Evolutionary conservation across 1,140 invertebrate genomes (phyloP).

Genomic region (Anastrepha obliqua): DNA sequence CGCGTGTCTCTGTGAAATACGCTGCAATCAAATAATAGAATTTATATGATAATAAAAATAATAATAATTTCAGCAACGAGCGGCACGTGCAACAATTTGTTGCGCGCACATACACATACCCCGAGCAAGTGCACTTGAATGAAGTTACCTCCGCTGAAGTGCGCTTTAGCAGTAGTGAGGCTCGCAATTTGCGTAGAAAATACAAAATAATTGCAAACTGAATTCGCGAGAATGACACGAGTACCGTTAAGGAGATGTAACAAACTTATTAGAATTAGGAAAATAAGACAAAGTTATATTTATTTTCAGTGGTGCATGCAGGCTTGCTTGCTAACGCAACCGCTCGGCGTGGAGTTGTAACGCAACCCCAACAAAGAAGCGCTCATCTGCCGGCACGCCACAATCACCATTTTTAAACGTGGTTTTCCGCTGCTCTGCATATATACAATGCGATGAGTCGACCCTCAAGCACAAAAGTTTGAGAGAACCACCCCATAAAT

Average conservation of each 20-base stretch:
- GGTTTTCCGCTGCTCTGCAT: too few relatives aligned
- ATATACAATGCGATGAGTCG: not conserved
- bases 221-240: not conserved
- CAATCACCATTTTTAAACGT: not conserved
- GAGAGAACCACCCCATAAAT: too few relatives aligned
- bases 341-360: not conserved
- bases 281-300: not conserved
- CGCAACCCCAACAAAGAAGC: not conserved
- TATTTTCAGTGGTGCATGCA: not conserved
- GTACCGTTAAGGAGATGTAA: not conserved
- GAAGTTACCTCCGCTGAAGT: not conserved
- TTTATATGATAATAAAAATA: conserved; percentile 25
- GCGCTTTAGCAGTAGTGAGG: not conserved
- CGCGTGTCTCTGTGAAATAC: not conserved
- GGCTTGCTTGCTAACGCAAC: not conserved
- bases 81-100: conserved; percentile 49
- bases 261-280: not conserved
- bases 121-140: conserved; percentile 7
- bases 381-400: not conserved
- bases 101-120: not conserved
- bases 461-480: not conserved
- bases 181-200: conserved; percentile 21
- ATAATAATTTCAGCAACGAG: conserved; percentile 31
- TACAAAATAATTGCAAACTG: conserved; percentile 22
- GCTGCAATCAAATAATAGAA: conserved; percentile 7